Percentiles rank a stretch among this genome's conserved stretches.
Conservation (phyloP, 2,797 vertebrate species). For the Bucorvus abyssinicus region DNA sequence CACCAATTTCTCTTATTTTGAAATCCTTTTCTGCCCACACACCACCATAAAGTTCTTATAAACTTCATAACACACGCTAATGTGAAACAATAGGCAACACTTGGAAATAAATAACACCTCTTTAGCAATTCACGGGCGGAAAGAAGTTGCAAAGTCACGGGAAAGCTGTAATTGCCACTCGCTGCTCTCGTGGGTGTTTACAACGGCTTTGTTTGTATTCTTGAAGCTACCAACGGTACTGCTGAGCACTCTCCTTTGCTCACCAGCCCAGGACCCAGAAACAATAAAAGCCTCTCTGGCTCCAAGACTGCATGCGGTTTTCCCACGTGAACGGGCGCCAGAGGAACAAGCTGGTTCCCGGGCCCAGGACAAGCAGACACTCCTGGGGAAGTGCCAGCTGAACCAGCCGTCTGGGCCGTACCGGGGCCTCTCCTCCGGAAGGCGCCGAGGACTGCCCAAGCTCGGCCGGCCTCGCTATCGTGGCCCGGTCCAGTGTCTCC, state of each 20-base stretch:
- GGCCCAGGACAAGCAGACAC: fast-evolving
- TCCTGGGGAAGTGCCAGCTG: fast-evolving
- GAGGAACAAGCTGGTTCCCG: neutral
- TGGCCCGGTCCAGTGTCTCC: neutral
- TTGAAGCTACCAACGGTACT: fast-evolving
- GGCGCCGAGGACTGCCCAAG: too few relatives aligned
- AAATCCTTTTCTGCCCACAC: neutral
- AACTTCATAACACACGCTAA: neutral
- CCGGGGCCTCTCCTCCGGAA: too few relatives aligned
- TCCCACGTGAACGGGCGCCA: fast-evolving
- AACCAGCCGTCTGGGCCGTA: too few relatives aligned
- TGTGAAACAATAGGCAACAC: neutral
- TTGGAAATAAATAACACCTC: fast-evolving
- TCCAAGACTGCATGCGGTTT: fast-evolving
- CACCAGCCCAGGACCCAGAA: fast-evolving
- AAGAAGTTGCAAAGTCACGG: fast-evolving
- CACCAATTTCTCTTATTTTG: neutral
- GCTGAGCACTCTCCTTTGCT: neutral
- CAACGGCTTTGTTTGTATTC: neutral
- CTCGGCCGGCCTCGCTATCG: too few relatives aligned
- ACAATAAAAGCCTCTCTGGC: neutral
- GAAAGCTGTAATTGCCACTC: too few relatives aligned
- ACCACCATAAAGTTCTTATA: neutral
- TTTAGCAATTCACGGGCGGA: too few relatives aligned
- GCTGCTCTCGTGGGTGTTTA: fast-evolving